Percentiles rank a stretch among this genome's conserved stretches.
Conservation (phyloP, 2,113 vertebrate genomes). For the Vidua chalybeata region DNA sequence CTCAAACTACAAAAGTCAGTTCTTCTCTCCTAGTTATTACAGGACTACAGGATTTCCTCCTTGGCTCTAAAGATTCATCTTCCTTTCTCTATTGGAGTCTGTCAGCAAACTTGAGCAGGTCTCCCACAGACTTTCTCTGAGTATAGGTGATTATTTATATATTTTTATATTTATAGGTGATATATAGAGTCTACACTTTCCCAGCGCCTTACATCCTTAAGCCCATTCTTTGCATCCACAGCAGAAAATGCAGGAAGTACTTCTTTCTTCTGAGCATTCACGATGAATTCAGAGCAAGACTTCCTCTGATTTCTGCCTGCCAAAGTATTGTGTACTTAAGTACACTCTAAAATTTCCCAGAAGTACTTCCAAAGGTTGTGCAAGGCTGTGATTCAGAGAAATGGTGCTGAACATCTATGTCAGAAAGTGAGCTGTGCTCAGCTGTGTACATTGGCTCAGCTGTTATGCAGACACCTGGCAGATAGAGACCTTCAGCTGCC, state of each 20-base stretch:
- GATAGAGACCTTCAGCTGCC: conserved; percentile 45
- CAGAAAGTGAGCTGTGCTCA: conserved; percentile 38
- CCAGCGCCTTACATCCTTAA: not conserved
- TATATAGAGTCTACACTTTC: not conserved
- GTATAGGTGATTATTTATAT: not conserved
- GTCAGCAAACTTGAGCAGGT: not conserved
- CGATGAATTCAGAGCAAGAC: not conserved
- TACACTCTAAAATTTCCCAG: not conserved
- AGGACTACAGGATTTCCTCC: not conserved
- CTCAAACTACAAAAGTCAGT: not conserved
- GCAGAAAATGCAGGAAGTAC: not conserved
- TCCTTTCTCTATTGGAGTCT: not conserved
- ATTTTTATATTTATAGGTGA: not conserved
- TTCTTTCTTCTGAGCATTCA: not conserved
- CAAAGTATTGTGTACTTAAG: not conserved
- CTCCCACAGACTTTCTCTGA: not conserved
- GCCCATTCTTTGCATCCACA: not conserved
- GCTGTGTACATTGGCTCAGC: conserved; percentile 40
- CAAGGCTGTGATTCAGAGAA: not conserved
- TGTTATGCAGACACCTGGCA: conserved; percentile 48
- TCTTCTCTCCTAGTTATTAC: not conserved
- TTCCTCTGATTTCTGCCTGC: not conserved
- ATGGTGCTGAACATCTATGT: not conserved
- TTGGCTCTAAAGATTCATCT: not conserved
- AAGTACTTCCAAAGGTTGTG: not conserved